These are phyloP conservation scores for Mus musculus DNA, from an alignment of 2,113 vertebrate genomes.

Conservation along the genomic window DNA sequence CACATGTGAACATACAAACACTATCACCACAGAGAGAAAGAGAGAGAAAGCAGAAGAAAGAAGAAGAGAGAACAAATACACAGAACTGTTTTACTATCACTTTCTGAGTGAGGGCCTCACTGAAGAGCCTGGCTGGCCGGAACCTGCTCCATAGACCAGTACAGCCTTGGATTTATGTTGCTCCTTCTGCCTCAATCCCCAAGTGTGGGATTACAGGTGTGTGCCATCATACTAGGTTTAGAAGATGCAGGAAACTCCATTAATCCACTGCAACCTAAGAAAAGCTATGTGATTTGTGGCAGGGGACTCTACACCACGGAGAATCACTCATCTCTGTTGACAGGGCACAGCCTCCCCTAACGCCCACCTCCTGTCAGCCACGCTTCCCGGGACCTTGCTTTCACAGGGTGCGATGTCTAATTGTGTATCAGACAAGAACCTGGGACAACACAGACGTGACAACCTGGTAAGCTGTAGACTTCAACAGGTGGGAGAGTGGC, in stretches of 20 bases:
- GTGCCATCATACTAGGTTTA: not conserved
- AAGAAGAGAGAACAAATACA: not conserved
- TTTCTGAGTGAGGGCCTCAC: not conserved
- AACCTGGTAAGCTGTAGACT: accelerated
- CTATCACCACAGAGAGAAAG: not conserved
- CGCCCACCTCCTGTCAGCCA: too few relatives aligned
- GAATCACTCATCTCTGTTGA: not conserved
- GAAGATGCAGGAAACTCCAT: not conserved
- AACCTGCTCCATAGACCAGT: not conserved
- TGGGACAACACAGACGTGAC: accelerated
- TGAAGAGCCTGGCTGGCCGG: not conserved
- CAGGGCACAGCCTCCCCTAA: not conserved
- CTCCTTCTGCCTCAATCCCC: not conserved
- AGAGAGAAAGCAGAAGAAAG: not conserved
- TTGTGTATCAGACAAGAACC: accelerated
- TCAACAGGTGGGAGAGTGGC: too few relatives aligned
- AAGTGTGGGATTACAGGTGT: not conserved
- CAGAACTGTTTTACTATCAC: not conserved
- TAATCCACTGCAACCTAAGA: not conserved
- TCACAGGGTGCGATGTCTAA: accelerated
- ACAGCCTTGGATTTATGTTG: not conserved
- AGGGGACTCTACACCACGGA: not conserved
- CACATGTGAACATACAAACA: not conserved
- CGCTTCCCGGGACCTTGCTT: accelerated
- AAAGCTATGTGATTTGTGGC: not conserved